Base-by-base conservation (phyloP, 37 sponge, comb jelly and placozoan species). In the Tethya wilhelma region DNA sequence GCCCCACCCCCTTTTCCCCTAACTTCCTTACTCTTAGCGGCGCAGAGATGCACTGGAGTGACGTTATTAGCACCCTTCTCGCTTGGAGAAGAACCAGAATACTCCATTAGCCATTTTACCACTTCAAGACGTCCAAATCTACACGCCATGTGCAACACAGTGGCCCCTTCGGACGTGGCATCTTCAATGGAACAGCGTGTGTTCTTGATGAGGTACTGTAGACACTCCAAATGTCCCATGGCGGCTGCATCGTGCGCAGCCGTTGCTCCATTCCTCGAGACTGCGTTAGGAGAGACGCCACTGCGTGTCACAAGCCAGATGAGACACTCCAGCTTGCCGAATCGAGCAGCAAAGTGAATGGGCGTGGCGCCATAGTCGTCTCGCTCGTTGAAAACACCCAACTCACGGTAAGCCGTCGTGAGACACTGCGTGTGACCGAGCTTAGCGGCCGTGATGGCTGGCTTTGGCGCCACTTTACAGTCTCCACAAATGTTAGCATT, bases 221-320 rank as follows among this genome's bases (percentile, higher is more conserved):
- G 83, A 56, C 96, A 96, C 2, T 83, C 82, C 22, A 96, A 49
- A 38, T 90, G 88, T n/a, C 96, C 96, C 53, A 73, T 84, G 14
- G 93, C 93, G 1, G 96, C 96, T 26, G 96, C 96, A 67, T 96
- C 96, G 74, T 96, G 96, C 19, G 96, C 96, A 30, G 96, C 93
- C 23, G 96, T 96, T 6, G 90, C 58, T n/a, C 96, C 93, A 77
- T 77, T 90, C 67, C 62, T 73, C 5, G 93, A 44, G 5, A 84
- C 90, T 1, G 93, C 87, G 70, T 90, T 96, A 9, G 96, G 85
- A 53, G 93, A 93, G 64, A 96, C 70, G 31, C 90, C 93, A 53
- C 87, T 91, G 46, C 86, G 32, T 19, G 83, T 79, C 20, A 92
- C 88, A 49, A 96, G 77, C 96, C 96, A 96, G 23, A 81, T 43